These are phyloP conservation scores for Aplodontia rufa DNA, from an alignment of 2,113 vertebrate genomes.

Conservation along the genomic window DNA sequence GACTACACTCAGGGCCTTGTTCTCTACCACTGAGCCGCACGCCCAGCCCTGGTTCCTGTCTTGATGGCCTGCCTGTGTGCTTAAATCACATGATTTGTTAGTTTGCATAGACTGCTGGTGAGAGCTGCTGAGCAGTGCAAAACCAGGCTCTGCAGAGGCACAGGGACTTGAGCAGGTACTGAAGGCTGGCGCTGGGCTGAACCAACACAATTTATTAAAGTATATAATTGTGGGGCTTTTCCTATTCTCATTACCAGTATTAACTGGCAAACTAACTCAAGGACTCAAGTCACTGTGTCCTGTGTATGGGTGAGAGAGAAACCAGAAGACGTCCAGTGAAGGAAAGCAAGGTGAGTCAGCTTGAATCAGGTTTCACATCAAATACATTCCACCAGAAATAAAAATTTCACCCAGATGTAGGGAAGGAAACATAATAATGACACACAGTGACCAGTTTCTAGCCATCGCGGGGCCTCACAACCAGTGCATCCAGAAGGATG, in stretches of 20 bases:
- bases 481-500: neutral
- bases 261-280: neutral
- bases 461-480: neutral
- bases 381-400: neutral
- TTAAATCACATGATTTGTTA: neutral
- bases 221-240: neutral
- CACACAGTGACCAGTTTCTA: fast-evolving
- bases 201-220: too few relatives aligned
- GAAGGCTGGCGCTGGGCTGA: fast-evolving
- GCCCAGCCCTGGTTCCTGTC: neutral
- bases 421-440: neutral
- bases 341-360: neutral
- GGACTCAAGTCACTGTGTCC: fast-evolving
- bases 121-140: too few relatives aligned
- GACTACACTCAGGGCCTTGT: too few relatives aligned
- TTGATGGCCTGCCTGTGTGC: neutral
- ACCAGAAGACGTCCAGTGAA: neutral
- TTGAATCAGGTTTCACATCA: neutral
- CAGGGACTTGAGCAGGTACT: too few relatives aligned
- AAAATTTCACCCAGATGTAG: too few relatives aligned
- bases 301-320: fast-evolving
- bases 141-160: too few relatives aligned
- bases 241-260: neutral
- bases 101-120: neutral
- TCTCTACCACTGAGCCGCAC: too few relatives aligned